A percentile compares a stretch with the other conserved stretches of the same genome.
These are phyloP conservation scores for Tetheella fluctuosa DNA, from an alignment of 2,888 invertebrate genomes.

Conservation along the genomic window DNA sequence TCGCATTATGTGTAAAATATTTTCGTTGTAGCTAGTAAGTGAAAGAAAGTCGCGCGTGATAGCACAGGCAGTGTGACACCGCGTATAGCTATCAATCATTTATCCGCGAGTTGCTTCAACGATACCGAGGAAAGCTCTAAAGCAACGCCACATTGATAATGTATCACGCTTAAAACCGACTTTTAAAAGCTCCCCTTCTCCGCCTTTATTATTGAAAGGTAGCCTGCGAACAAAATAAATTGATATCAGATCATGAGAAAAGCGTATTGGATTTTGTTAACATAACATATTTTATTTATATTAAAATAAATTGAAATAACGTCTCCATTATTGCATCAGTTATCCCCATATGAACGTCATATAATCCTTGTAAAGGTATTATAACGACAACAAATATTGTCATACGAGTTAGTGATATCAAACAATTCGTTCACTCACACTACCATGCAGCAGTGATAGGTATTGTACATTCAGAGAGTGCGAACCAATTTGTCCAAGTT, in stretches of 20 bases:
- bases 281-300: slow-evolving; percentile 43
- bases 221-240: slow-evolving; percentile 76
- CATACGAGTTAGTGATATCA: slow-evolving; percentile 20
- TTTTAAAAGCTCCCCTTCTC: slow-evolving; percentile 66
- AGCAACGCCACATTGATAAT: slow-evolving; percentile 74
- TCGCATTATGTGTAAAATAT: slow-evolving; percentile 52
- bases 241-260: slow-evolving; percentile 71
- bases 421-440: slow-evolving; percentile 26
- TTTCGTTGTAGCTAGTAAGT: slow-evolving; percentile 61
- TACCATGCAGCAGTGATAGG: slow-evolving; percentile 35
- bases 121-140: slow-evolving; percentile 78
- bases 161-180: slow-evolving; percentile 77
- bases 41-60: slow-evolving; percentile 73
- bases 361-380: no score
- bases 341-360: slow-evolving; percentile 18
- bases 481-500: slow-evolving; percentile 58
- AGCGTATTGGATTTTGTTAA: slow-evolving; percentile 51
- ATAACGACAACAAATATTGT: no score
- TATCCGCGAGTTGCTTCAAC: slow-evolving; percentile 69
- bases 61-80: slow-evolving; percentile 58
- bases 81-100: slow-evolving; percentile 76
- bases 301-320: not conserved
- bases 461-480: slow-evolving; percentile 48
- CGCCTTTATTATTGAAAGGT: slow-evolving; percentile 63
- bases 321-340: slow-evolving; percentile 21